Evolutionary conservation across 2,888 invertebrate genomes (phyloP).

Genomic region (Drosophila austrosaltans): DNA sequence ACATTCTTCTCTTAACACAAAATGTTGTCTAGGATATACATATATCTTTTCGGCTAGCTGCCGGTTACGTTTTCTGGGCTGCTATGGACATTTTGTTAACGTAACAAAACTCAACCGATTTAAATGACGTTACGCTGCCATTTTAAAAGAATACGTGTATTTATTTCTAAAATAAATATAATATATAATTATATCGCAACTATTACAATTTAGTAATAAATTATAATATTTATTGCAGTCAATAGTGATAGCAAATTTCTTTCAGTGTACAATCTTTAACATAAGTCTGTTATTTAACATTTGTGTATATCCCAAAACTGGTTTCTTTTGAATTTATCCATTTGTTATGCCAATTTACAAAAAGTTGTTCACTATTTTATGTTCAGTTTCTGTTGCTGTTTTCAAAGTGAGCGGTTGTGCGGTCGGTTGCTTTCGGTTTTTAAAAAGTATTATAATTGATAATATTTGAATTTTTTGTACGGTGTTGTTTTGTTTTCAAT

Average conservation of each 20-base stretch:
- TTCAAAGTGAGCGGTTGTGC: constrained; percentile 7
- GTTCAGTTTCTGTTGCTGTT: constrained; percentile 7
- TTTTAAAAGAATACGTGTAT: too few relatives aligned
- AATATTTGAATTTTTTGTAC: background rate
- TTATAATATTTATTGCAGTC: background rate
- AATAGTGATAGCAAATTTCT: background rate
- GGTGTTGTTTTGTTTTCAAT: too few relatives aligned
- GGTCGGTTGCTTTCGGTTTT: constrained; percentile 2
- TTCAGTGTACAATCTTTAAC: background rate
- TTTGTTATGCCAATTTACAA: constrained; percentile 10
- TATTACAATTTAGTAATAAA: too few relatives aligned
- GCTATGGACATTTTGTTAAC: background rate
- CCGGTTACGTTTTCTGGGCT: background rate
- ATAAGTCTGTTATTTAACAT: background rate
- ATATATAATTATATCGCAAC: too few relatives aligned
- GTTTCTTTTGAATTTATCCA: constrained; percentile 13
- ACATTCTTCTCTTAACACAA: background rate
- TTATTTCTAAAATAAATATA: too few relatives aligned
- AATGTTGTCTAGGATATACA: background rate
- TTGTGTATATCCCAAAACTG: constrained; percentile 5
- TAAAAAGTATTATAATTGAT: background rate
- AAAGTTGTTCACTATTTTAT: constrained; percentile 12
- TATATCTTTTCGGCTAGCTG: background rate
- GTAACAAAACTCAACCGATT: background rate
- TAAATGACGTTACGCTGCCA: too few relatives aligned